Percentiles rank a stretch among this genome's conserved stretches.
These are phyloP conservation scores for Lagopus muta DNA, from an alignment of 2,113 vertebrate genomes.

Conservation along the genomic window DNA sequence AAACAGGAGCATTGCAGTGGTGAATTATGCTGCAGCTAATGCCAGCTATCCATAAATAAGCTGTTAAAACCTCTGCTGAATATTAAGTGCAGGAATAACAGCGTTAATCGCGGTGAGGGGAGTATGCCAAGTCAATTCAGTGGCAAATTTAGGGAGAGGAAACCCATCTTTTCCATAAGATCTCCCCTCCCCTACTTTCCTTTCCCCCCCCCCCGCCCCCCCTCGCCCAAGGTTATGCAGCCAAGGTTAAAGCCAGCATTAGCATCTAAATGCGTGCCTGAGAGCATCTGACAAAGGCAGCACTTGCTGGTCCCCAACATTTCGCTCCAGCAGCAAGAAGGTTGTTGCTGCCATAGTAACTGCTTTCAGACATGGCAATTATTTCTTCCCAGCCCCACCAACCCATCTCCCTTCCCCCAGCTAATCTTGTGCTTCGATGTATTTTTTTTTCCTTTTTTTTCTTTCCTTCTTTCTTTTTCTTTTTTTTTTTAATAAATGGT, in stretches of 20 bases:
- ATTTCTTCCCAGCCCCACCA: background rate
- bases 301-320: background rate
- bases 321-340: background rate
- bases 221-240: slow-evolving; percentile 29
- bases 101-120: background rate
- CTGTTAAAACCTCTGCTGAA: background rate
- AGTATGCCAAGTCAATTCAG: background rate
- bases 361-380: slow-evolving; percentile 27
- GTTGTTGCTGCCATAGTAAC: slow-evolving; percentile 16
- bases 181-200: background rate
- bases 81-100: background rate
- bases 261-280: slow-evolving; percentile 31
- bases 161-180: background rate
- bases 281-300: slow-evolving; percentile 30
- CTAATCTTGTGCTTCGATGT: background rate
- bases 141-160: background rate
- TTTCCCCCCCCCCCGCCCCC: no score
- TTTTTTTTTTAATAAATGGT: background rate
- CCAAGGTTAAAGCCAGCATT: slow-evolving; percentile 44
- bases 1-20: background rate
- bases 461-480: background rate
- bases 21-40: slow-evolving; percentile 17
- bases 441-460: background rate
- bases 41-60: slow-evolving; percentile 33
- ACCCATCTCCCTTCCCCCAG: slow-evolving; percentile 15